Evolutionary conservation across 1,140 invertebrate species (phyloP).

Genomic region (Periplaneta americana): DNA sequence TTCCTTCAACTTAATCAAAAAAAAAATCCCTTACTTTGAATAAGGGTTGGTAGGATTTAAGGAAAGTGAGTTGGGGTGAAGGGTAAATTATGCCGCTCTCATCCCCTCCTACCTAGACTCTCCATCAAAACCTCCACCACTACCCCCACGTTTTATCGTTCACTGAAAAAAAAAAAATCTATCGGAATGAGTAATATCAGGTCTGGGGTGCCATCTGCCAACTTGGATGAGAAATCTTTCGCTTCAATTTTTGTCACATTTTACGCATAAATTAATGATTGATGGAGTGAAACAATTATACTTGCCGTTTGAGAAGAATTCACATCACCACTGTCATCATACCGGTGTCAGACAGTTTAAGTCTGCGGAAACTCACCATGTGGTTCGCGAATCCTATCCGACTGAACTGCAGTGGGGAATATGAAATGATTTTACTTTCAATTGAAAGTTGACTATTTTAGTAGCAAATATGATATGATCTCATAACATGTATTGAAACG

Average conservation of each 20-base stretch:
- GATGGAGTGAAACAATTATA: neutral
- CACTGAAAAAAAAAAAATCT: neutral
- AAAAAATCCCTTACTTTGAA: neutral
- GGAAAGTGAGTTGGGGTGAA: neutral
- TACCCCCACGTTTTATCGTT: neutral
- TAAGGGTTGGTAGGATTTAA: neutral
- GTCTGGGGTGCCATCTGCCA: neutral
- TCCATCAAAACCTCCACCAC: neutral
- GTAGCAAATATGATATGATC: too few species aligned
- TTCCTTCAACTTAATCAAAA: neutral
- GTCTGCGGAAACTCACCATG: too few species aligned
- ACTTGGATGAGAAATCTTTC: neutral
- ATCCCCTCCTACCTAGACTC: too few species aligned
- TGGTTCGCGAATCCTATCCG: too few species aligned
- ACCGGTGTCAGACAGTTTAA: too few species aligned
- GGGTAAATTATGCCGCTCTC: neutral
- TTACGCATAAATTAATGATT: neutral
- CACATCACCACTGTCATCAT: too few species aligned
- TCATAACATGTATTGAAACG: too few species aligned
- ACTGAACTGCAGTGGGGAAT: too few species aligned
- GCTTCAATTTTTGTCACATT: neutral
- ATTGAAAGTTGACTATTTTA: too few species aligned
- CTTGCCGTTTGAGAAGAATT: too few species aligned
- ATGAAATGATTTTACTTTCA: too few species aligned
- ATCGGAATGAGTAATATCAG: neutral